These are phyloP conservation scores for Volucella zonaria DNA, from an alignment of 2,888 invertebrate genomes.

Conservation along the genomic window DNA sequence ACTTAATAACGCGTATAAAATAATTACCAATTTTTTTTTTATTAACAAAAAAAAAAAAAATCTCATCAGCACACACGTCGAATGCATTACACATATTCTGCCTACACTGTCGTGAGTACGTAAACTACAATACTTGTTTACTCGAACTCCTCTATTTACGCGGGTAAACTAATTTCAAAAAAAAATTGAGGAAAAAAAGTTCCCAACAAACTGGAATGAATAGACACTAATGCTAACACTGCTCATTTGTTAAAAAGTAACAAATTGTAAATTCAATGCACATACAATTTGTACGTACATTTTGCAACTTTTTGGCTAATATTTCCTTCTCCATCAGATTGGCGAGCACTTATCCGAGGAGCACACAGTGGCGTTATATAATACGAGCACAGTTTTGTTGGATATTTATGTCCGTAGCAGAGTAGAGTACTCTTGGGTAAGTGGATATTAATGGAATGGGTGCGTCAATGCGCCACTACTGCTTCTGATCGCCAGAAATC, in stretches of 20 bases:
- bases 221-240: not conserved
- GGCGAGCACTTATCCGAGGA: not conserved
- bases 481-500: conserved; percentile 43
- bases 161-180: not conserved
- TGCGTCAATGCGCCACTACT: conserved; percentile 34
- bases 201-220: conserved; percentile 28
- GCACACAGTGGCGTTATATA: conserved; percentile 37
- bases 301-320: conserved; percentile 50
- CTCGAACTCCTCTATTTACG: too few relatives aligned
- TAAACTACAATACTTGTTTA: too few relatives aligned
- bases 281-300: conserved; percentile 14
- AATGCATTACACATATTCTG: not conserved
- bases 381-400: conserved; percentile 17
- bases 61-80: not conserved
- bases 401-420: not conserved
- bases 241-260: conserved; percentile 22
- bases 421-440: not conserved
- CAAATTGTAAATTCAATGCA: conserved; percentile 63
- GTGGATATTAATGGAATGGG: conserved; percentile 14
- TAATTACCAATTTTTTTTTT: conserved; percentile 21
- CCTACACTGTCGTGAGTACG: too few relatives aligned
- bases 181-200: not conserved
- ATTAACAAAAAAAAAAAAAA: conserved; percentile 10
- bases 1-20: conserved; percentile 32
- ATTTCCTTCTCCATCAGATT: conserved; percentile 44